A percentile compares a stretch with the other conserved stretches of the same genome.
These are phyloP conservation scores for Pegea sp. DNA, from an alignment of 23 tunicate genomes.

Conservation along the genomic window DNA sequence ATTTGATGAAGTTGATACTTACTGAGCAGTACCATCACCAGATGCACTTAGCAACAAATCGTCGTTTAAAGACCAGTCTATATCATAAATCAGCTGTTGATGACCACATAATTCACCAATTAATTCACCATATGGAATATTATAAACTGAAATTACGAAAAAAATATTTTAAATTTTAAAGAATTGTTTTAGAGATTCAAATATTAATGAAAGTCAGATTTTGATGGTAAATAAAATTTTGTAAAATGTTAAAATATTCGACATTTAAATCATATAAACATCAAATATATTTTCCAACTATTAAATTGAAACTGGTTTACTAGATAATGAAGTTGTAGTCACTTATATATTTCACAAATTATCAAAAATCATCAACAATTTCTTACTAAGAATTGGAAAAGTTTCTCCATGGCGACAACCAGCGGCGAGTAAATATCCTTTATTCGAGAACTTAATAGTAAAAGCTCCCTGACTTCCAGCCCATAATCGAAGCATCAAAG, in stretches of 20 bases:
- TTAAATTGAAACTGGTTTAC: too few relatives aligned
- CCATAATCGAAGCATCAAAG: constrained; percentile 37
- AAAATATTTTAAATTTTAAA: neutral
- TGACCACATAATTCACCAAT: constrained; percentile 61
- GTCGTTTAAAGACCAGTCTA: constrained; percentile 77
- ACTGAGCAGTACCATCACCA: constrained; percentile 98
- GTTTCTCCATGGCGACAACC: constrained; percentile 67
- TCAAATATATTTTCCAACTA: too few relatives aligned
- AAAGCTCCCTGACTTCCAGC: constrained; percentile 73
- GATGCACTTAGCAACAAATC: constrained; percentile 60
- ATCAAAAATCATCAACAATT: too few relatives aligned
- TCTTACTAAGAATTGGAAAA: constrained; percentile 73
- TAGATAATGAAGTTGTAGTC: too few relatives aligned
- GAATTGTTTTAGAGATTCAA: too few relatives aligned
- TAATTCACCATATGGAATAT: constrained; percentile 58
- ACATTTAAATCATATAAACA: too few relatives aligned
- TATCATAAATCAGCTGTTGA: constrained; percentile 81
- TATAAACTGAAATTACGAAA: constrained; percentile 35
- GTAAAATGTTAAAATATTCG: too few relatives aligned
- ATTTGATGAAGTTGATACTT: neutral
- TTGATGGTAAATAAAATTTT: too few relatives aligned
- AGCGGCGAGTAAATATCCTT: constrained; percentile 48
- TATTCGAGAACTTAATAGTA: constrained; percentile 46
- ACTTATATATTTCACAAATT: too few relatives aligned
- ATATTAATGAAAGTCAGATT: too few relatives aligned